Conservation (phyloP, 1,140 invertebrate genomes). For the Tetramorium alpestre region DNA sequence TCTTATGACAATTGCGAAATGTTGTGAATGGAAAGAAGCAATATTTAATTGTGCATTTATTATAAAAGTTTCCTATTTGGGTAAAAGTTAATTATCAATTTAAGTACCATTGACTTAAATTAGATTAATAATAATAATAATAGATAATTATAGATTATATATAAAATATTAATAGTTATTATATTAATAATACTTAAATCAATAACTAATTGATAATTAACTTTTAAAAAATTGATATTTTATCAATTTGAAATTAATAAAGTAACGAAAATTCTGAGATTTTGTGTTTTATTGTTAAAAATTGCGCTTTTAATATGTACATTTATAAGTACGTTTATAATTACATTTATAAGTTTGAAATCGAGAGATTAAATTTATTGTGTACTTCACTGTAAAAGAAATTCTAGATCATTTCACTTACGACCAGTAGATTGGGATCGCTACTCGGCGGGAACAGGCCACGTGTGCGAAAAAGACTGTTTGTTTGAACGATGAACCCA, state of each 20-base stretch:
- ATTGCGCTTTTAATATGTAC: not conserved
- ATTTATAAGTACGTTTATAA: not conserved
- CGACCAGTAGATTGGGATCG: slow-evolving; percentile 24
- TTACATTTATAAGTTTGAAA: not conserved
- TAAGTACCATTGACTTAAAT: too few relatives aligned
- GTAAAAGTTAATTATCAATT: too few relatives aligned
- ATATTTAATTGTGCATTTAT: too few relatives aligned
- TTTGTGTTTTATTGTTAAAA: not conserved
- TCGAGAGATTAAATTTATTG: not conserved
- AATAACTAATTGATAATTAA: too few relatives aligned
- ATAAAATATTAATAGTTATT: too few relatives aligned
- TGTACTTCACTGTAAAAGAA: not conserved
- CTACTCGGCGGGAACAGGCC: not conserved
- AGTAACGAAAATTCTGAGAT: not conserved
- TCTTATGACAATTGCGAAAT: too few relatives aligned
- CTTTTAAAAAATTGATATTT: not conserved
- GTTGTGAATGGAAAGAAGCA: too few relatives aligned
- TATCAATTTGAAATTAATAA: not conserved
- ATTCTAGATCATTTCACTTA: slow-evolving; percentile 14
- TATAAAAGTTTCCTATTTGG: too few relatives aligned
- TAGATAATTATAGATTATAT: too few relatives aligned
- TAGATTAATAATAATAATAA: too few relatives aligned
- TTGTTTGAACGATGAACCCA: slow-evolving; percentile 10
- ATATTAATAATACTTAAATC: too few relatives aligned
- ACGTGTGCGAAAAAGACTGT: slow-evolving; percentile 4